Evolutionary conservation across 2,888 invertebrate genomes (phyloP).

Genomic region (Drosophila antonietae): DNA sequence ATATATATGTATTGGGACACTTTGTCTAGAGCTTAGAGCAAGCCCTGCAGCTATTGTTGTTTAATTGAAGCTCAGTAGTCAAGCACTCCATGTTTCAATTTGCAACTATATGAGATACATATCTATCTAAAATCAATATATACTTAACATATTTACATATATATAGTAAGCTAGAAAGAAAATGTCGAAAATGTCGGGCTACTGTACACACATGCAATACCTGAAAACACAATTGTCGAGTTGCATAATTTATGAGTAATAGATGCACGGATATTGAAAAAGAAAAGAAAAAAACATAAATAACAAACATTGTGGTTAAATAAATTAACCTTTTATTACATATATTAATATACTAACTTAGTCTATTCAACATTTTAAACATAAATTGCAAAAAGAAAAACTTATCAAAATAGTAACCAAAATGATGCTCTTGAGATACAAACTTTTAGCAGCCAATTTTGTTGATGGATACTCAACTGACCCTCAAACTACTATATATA

Average conservation of each 20-base stretch:
- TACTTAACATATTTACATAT: slow-evolving; percentile 1
- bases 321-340: slow-evolving; percentile 4
- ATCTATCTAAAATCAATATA: slow-evolving; percentile 4
- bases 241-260: slow-evolving; percentile 66
- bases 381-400: slow-evolving; percentile 12
- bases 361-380: slow-evolving; percentile 14
- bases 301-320: not conserved
- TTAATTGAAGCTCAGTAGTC: slow-evolving; percentile 23
- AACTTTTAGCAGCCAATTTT: slow-evolving; percentile 56
- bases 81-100: slow-evolving; percentile 31
- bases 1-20: slow-evolving; percentile 11
- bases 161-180: slow-evolving; percentile 6
- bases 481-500: slow-evolving; percentile 8
- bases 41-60: slow-evolving; percentile 76
- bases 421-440: slow-evolving; percentile 50
- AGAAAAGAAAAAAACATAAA: not conserved
- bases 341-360: slow-evolving; percentile 14
- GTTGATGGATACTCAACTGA: slow-evolving; percentile 34
- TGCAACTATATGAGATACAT: slow-evolving; percentile 13
- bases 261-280: slow-evolving; percentile 5
- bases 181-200: slow-evolving; percentile 70
- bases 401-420: slow-evolving; percentile 60
- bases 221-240: slow-evolving; percentile 48
- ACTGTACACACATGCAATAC: slow-evolving; percentile 44
- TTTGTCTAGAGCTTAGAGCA: slow-evolving; percentile 41